These are phyloP conservation scores for Parazoanthus swiftii DNA, from an alignment of 92 coral and sea anemone species.

Conservation along the genomic window DNA sequence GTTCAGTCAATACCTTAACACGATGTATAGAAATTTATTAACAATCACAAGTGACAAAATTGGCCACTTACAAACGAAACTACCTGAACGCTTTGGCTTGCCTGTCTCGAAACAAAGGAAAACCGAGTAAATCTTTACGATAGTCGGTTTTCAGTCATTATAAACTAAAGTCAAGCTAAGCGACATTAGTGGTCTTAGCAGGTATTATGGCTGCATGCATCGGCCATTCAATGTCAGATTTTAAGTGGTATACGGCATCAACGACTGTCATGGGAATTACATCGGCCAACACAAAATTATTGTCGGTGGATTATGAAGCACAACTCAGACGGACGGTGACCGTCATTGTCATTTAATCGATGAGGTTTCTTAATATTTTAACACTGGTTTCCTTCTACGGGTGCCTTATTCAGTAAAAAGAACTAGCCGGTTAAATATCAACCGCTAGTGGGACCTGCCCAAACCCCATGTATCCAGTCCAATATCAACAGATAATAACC, in stretches of 20 bases:
- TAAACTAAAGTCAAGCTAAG: too few species aligned
- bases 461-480: slow-evolving; percentile 10
- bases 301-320: not conserved
- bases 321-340: not conserved
- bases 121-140: too few species aligned
- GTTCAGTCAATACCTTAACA: too few species aligned
- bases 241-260: not conserved
- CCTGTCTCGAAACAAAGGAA: too few species aligned
- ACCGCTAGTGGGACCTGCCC: slow-evolving; percentile 1
- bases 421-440: not conserved
- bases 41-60: too few species aligned
- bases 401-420: not conserved
- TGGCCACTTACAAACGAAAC: too few species aligned
- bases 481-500: slow-evolving; percentile 21
- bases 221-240: not conserved
- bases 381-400: not conserved
- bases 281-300: not conserved
- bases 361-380: too few species aligned
- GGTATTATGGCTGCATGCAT: not conserved
- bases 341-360: not conserved
- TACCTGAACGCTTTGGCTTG: too few species aligned
- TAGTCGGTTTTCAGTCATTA: too few species aligned
- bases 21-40: too few species aligned
- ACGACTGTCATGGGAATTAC: not conserved
- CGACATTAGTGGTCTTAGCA: too few species aligned